Base-by-base conservation (phyloP, 2,888 invertebrate genomes). In the Pollenia labialis region DNA sequence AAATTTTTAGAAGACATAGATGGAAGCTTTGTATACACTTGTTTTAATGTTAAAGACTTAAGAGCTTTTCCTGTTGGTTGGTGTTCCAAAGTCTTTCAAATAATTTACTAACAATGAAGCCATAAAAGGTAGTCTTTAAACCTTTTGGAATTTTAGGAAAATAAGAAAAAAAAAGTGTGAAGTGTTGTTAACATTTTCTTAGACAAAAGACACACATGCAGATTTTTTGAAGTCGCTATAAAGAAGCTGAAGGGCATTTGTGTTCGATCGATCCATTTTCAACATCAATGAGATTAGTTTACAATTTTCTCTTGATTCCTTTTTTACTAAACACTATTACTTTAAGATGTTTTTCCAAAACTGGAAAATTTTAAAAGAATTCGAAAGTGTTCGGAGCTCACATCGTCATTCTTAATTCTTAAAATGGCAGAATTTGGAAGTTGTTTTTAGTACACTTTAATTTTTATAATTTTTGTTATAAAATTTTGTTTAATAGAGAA, bases 1-100 rank as follows among this genome's bases (percentile, higher is more conserved):
- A 68, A 66, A 32, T 32, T 46, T 62, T 76, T 64, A 50, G 16
- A 64, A 50, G 42, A 54, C 4, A 69, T 18, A 62, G 62, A 77
- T 18, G 68, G 62, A 77, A 81, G 68, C 54, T 77, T 80, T 56
- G 50, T 50, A 18, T 42, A 54, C 81, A 81, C 74, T 81, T 77
- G 77, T 79, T 56, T 50, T 64, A 69, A 77, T 62, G 66, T 40
- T 60, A 52, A 42, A 75, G 50, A 16, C 56, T 82, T 82, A 62
- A 79, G 68, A 81, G 68, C 62, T 69, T 82, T 81, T 82, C 44
- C 10, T 23, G 14, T 56, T 23, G 42, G 62, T 14, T 54, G 60
- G 0, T 66, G 18, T 16, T 72, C 23, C 2, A n/a, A 64, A 54
- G 9, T 16, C 56, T 71, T 23, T 50, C 42, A 81, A 71, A 74